Evolutionary conservation across 1,140 invertebrate genomes (phyloP), one percentile per base, ranked within the genome.

Genomic region (Pogonomyrmex californicus): DNA sequence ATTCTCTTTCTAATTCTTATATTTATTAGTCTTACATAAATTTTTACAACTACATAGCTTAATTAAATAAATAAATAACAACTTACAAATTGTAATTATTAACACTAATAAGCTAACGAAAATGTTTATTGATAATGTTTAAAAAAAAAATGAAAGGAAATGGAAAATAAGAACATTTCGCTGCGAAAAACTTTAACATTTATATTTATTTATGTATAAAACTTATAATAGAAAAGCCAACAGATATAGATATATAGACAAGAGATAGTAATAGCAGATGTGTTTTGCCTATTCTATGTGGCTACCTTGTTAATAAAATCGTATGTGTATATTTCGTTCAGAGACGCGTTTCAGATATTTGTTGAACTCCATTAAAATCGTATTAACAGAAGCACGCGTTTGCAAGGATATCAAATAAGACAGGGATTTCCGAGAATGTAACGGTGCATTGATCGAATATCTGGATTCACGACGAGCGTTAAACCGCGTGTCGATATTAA

Each of bases 401-500:
- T 47, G 33, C 41, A 41, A 30, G 73, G 38, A 79, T 88, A 49
- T 51, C 23, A 56, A 71, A 85, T 75, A 76, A 73, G 87, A 44
- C 65, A 62, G 68, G 51, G 58, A 89, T 89, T 88, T 79, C 44
- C 81, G 51, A 38, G 44, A 66, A 78, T 86, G 71, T 54, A 58
- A 58, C 58, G 30, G 49, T 44, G 56, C 44, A 73, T 47, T 65
- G 77, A 38, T 54, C 49, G 36, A 41, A 68, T 73, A 51, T 51
- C 47, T 63, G 38, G 23, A 77, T 76, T 89, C 36, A 86, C 30
- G 51, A 86, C 30, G 51, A 60, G 41, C 36, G 62, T 36, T 89
- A 88, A 86, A 89, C 38, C 62, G 49, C n/a, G 68, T 86, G 87
- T 86, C 70, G 87, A 81, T 89, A 89, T 89, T 89, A 89, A 89